These are phyloP conservation scores for Brachionus paranguensis DNA, from an alignment of 1,140 invertebrate genomes.

Conservation along the genomic window DNA sequence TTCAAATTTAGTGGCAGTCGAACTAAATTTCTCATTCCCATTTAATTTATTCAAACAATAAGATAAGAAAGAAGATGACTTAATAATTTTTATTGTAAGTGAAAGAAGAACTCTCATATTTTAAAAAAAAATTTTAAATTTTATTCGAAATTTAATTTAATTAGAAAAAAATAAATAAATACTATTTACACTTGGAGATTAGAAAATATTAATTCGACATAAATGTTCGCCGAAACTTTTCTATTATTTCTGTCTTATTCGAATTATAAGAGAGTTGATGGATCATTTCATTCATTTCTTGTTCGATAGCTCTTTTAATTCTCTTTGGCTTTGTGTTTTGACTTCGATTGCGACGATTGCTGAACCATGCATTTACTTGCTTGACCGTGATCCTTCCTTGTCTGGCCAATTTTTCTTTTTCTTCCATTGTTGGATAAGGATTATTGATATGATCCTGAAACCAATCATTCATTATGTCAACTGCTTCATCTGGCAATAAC, in stretches of 20 bases:
- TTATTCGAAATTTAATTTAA: too few species aligned
- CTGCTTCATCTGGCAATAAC: slow-evolving; percentile 42
- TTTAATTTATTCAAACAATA: too few species aligned
- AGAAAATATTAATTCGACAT: not conserved
- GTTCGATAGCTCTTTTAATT: not conserved
- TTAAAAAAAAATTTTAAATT: too few species aligned
- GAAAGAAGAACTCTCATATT: too few species aligned
- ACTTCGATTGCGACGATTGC: slow-evolving; percentile 51
- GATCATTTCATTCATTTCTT: slow-evolving; percentile 19
- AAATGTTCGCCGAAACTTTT: not conserved
- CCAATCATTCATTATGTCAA: slow-evolving; percentile 48
- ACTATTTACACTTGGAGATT: not conserved
- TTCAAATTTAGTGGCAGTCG: too few species aligned
- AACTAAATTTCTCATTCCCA: too few species aligned
- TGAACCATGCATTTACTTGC: slow-evolving; percentile 53
- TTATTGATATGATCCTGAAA: slow-evolving; percentile 46
- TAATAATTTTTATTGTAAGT: too few species aligned
- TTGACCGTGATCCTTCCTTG: slow-evolving; percentile 46
- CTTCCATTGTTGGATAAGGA: slow-evolving; percentile 49
- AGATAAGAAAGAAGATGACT: too few species aligned
- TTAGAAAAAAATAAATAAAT: not conserved
- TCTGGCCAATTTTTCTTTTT: slow-evolving; percentile 47
- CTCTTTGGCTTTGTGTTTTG: slow-evolving; percentile 52
- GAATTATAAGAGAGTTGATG: not conserved
- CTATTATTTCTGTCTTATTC: not conserved